Base-by-base conservation (phyloP, 2,888 invertebrate species). In the Meloe dianella region DNA sequence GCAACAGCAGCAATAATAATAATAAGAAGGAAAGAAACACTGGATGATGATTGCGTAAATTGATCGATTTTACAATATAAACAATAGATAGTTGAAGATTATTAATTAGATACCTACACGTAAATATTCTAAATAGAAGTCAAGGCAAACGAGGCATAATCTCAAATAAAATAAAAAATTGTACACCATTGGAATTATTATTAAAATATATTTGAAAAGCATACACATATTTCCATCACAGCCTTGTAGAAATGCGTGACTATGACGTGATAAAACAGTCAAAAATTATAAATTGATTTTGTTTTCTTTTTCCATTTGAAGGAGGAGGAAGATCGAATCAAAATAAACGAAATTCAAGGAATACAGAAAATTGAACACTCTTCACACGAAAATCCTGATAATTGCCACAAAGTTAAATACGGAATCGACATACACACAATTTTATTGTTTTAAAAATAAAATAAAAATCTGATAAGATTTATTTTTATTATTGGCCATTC, bases 1-100 rank as follows among this genome's bases (percentile, higher is more conserved):
- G 62, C 67, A 61, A 61, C 64, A 64, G 61, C 64, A 64, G 64
- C 64, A 64, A 64, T 59, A 29, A n/a, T n/a, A n/a, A n/a, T n/a
- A n/a, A n/a, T n/a, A n/a, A n/a, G n/a, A n/a, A n/a, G 10, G 10
- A 4, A 41, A 17, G 60, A 64, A 67, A 64, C 67, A 56, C 58
- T 56, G 59, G 64, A 64, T 58, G 12, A 29, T 64, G 64, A 64
- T 67, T 67, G n/a, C n/a, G 2, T n/a, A 17, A 47, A 2, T 47
- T 20, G 8, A 47, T 47, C 3, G 20, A 47, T 47, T 47, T 47
- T 47, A 2, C 17, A n/a, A 20, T 47, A 47, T 9, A 20, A 65
- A 17, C 54, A 57, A 47, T 65, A 56, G 60, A 65, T 47, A 61
- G 59, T 14, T 20, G 9, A 10, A 10, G 3, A 47, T 22, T 9